These are phyloP conservation scores for Poeciliopsis retropinna DNA, from an alignment of 2,113 vertebrate species.

Conservation along the genomic window DNA sequence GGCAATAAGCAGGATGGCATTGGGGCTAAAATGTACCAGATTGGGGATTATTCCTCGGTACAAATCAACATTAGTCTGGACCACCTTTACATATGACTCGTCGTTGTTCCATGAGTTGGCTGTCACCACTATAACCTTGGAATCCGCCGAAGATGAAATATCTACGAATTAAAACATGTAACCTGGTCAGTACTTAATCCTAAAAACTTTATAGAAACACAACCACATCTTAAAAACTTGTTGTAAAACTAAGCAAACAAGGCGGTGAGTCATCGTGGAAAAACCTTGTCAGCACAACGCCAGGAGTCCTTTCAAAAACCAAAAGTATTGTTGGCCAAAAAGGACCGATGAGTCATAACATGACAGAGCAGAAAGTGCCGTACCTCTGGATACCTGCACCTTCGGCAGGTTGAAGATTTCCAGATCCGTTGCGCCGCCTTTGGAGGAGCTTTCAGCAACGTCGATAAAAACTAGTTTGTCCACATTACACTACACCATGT, in stretches of 20 bases:
- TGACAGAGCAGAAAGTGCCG: not conserved
- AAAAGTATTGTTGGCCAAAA: conserved; percentile 7
- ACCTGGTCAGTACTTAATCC: not conserved
- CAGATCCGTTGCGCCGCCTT: conserved; percentile 88
- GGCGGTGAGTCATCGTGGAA: not conserved
- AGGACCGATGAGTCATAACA: not conserved
- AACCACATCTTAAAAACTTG: not conserved
- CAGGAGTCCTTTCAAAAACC: not conserved
- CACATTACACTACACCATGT: conserved; percentile 80
- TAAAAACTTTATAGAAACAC: not conserved
- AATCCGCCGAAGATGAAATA: conserved; percentile 85
- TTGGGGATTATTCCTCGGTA: conserved; percentile 86
- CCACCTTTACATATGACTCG: conserved; percentile 88
- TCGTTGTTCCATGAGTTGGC: conserved; percentile 88
- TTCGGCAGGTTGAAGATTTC: conserved; percentile 91
- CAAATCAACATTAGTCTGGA: conserved; percentile 93
- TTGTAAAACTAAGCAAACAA: not conserved
- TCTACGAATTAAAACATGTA: conserved; percentile 78
- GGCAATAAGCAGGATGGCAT: conserved; percentile 85
- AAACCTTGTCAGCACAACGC: not conserved
- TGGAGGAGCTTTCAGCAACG: conserved; percentile 85
- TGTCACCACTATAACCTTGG: conserved; percentile 89
- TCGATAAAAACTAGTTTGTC: conserved; percentile 91
- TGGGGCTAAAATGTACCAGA: conserved; percentile 84
- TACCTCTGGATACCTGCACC: conserved; percentile 92